Evolutionary conservation across 2,113 vertebrate species (phyloP).

Genomic region (Vulpes ferrilata): DNA sequence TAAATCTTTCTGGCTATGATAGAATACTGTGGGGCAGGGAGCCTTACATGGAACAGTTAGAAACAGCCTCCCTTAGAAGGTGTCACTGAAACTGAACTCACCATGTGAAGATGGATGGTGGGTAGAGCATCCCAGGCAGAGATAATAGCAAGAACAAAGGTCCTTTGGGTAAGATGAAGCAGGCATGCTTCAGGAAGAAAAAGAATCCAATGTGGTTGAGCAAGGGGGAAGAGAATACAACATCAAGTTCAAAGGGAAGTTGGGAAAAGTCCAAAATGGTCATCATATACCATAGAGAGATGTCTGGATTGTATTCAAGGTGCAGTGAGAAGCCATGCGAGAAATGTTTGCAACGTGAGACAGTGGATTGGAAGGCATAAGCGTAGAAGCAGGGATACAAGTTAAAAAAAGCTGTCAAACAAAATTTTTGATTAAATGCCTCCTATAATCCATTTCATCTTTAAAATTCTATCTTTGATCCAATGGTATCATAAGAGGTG

Average conservation of each 20-base stretch:
- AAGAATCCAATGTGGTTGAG: not conserved
- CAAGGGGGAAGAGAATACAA: not conserved
- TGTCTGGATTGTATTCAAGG: conserved; percentile 23
- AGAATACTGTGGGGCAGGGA: not conserved
- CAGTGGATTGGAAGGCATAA: not conserved
- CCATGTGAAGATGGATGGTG: not conserved
- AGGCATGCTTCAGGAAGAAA: not conserved
- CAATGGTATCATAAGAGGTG: not conserved
- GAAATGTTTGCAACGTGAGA: not conserved
- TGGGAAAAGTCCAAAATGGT: not conserved
- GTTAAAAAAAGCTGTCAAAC: not conserved
- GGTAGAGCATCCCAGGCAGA: not conserved
- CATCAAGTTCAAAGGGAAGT: not conserved
- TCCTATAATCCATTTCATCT: conserved; percentile 9
- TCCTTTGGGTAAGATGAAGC: not conserved
- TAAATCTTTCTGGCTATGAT: not conserved
- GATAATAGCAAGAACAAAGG: not conserved
- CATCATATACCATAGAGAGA: not conserved
- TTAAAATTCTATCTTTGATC: not conserved
- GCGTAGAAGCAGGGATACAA: not conserved
- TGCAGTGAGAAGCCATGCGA: not conserved
- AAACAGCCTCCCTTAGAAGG: not conserved
- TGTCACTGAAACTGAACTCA: not conserved
- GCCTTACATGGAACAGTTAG: not conserved
- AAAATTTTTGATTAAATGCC: not conserved